Base-by-base conservation (phyloP, 2,888 invertebrate species). In the Polia nebulosa region DNA sequence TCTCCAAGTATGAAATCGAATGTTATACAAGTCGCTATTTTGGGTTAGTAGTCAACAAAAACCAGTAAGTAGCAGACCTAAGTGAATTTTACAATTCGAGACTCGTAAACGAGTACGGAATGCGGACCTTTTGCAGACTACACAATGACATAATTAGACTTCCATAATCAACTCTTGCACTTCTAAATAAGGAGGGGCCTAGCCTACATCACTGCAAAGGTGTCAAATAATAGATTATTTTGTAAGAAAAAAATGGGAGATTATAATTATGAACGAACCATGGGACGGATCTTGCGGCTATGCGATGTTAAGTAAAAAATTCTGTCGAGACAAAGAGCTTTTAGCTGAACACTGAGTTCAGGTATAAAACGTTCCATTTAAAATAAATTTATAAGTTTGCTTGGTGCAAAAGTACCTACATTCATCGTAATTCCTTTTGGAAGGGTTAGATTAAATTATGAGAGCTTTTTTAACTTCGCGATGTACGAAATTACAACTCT, bases 111-210 rank as follows among this genome's bases (percentile, higher is more conserved):
- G 45, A 72, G 59, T 66, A 34, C 70, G 81, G 78, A 81, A 81
- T 81, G 81, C 78, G 80, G 72, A 78, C 74, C 63, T 80, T 71
- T 69, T 64, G 67, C 49, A 59, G 74, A 67, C 56, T 65, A 59
- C 47, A 68, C 53, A 60, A 44, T 44, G 51, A 57, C 29, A 60
- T 70, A 45, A 61, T 70, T 70, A 53, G 39, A 27, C 41, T 34
- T 32, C 32, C 32, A 27, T 41, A 52, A 36, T 60, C 13, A 20
- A 32, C 44, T 52, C 20, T 52, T 39, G 13, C 8, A 32, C 25
- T 29, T 59, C 9, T 29, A 32, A 25, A 17, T 44, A 44, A 17
- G 13, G 27, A 41, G 27, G 20, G 9, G 5, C 13, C 3, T 22
- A 34, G 34, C 9, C 9, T n/a, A 15, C 2, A 22, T 32, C 7